A percentile compares a stretch with the other conserved stretches of the same genome.
Conservation (phyloP, 2,113 vertebrate species). For the Proterorhinus semilunaris region DNA sequence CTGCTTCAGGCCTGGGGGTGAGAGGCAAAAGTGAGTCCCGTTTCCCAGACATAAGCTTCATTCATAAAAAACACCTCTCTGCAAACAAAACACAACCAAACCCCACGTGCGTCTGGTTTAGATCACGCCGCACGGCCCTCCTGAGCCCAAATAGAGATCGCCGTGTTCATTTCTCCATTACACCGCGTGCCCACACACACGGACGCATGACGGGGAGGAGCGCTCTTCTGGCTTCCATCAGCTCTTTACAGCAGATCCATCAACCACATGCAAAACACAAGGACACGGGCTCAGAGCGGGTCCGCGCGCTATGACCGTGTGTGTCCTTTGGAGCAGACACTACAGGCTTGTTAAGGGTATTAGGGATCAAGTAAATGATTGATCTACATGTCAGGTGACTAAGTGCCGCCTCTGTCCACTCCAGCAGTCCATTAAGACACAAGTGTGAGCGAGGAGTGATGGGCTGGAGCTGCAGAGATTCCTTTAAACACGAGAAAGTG, state of each 20-base stretch:
- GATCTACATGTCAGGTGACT: slow-evolving; percentile 71
- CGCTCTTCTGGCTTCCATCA: slow-evolving; percentile 14
- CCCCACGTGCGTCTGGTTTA: slow-evolving; percentile 28
- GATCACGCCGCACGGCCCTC: background rate
- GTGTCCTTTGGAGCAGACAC: slow-evolving; percentile 62
- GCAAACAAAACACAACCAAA: background rate
- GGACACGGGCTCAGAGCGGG: slow-evolving; percentile 27
- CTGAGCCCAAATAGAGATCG: slow-evolving; percentile 5
- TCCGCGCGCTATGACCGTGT: background rate
- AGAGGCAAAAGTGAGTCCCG: too few species aligned
- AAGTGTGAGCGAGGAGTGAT: slow-evolving; percentile 4
- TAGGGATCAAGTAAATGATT: slow-evolving; percentile 71
- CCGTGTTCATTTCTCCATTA: slow-evolving; percentile 7
- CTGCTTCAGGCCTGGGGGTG: too few species aligned
- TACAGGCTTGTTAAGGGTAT: slow-evolving; percentile 66
- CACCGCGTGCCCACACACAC: background rate
- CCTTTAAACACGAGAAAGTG: slow-evolving; percentile 1
- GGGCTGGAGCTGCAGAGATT: background rate
- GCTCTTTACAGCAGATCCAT: slow-evolving; percentile 38
- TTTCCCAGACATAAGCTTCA: too few species aligned
- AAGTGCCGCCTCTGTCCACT: slow-evolving; percentile 56
- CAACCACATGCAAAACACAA: slow-evolving; percentile 41
- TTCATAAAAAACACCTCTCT: too few species aligned
- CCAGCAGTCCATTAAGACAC: slow-evolving; percentile 58
- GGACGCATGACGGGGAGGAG: slow-evolving; percentile 4